Base-by-base conservation (phyloP, 1,140 invertebrate species). In the Magallana angulata region DNA sequence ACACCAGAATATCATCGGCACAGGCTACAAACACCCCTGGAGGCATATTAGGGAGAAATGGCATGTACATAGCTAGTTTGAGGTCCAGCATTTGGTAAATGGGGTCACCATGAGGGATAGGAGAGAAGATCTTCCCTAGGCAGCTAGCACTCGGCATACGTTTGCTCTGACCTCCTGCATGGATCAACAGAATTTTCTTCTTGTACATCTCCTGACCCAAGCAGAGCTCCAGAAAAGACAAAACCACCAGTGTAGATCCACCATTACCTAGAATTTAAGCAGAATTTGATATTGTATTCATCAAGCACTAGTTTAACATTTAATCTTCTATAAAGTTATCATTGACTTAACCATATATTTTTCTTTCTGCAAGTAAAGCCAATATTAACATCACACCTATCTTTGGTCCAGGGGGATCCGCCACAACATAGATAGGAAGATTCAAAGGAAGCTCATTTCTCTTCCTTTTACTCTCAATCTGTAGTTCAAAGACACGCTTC, bases 81-180 rank as follows among this genome's bases (percentile, higher is more conserved):
- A 95, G 83, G 86, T 96, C 95, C 9, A 96, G 87, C 93, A 95
- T 94, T 81, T 94, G 93, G 82, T 93, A 94, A 57, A 93, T 81
- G 0, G 91, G 90, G 9, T 89, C 84, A 56, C 93, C 93, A 82
- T 91, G 90, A 11, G 95, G 95, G 1, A 95, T 86, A 30, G 94
- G 91, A 14, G 93, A 92, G 85, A 95, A 96, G 12, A 95, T 91
- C 91, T 96, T 96, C 5, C 95, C 95, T 0, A 95, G 90, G 18
- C 95, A 91, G 82, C 93, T 94, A 24, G 94, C 90, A 89, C 93
- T 95, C 24, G 95, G 95, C 87, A 96, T 92, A 82, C 95, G 89
- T 90, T 95, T 94, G 89, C 95, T 95, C 87, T 93, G 93, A 7
- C 95, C 95, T 64, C 95, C 95, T 59, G 95, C 94, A 91, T 95